Percentiles rank a stretch among this genome's conserved stretches.
These are phyloP conservation scores for Protobothrops mucrosquamatus DNA, from an alignment of 2,113 vertebrate genomes.

Conservation along the genomic window DNA sequence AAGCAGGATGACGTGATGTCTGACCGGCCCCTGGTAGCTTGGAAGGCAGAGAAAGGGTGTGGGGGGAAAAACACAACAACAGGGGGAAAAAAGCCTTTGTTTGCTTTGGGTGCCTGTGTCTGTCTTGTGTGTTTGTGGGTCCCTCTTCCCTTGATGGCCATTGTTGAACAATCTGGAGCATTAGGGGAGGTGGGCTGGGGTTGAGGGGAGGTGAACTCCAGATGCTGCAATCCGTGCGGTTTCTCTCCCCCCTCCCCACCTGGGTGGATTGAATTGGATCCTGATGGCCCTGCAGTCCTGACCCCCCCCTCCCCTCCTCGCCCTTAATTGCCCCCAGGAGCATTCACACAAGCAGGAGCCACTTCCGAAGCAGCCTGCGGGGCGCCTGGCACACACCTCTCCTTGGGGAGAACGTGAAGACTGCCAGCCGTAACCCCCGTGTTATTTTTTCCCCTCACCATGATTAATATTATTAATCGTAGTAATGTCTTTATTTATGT, in stretches of 20 bases:
- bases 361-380: too few relatives aligned
- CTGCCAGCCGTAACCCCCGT: background rate
- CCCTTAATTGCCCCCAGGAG: background rate
- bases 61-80: background rate
- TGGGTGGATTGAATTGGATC: background rate
- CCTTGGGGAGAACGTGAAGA: background rate
- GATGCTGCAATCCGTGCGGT: background rate
- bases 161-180: background rate
- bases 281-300: background rate
- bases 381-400: background rate
- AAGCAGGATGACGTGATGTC: conserved; percentile 67
- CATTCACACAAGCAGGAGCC: background rate
- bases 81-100: conserved; percentile 42
- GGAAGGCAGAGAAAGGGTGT: background rate
- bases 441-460: background rate
- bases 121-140: background rate
- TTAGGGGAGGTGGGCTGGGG: too few relatives aligned
- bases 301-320: background rate
- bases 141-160: background rate
- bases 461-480: background rate
- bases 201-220: background rate
- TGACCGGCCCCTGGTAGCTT: conserved; percentile 29
- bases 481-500: background rate
- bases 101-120: background rate
- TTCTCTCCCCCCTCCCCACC: background rate